Percentiles rank a stretch among this genome's conserved stretches.
Conservation (phyloP, 2,888 invertebrate species). For the Adelognathus sp. region DNA sequence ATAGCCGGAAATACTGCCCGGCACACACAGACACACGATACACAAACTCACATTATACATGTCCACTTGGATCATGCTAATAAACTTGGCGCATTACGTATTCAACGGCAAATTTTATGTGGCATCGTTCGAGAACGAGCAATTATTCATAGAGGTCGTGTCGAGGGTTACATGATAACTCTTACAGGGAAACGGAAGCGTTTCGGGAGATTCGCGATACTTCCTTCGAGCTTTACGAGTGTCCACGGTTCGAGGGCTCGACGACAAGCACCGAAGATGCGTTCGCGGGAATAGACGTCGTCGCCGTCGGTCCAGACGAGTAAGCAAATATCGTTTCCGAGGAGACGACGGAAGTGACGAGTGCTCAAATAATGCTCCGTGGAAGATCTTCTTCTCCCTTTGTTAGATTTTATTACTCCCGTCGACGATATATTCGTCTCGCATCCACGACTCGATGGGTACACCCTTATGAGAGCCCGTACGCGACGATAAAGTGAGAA, state of each 20-base stretch:
- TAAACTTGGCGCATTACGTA: constrained; percentile 58
- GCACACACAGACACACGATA: not conserved
- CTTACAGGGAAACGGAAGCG: constrained; percentile 10
- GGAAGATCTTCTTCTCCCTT: too few species aligned
- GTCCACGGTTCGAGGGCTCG: not conserved
- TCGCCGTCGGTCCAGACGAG: constrained; percentile 4
- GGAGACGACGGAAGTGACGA: constrained; percentile 15
- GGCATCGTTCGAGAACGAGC: constrained; percentile 24
- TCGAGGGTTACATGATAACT: not conserved
- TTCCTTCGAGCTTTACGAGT: constrained; percentile 23
- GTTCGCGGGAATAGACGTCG: not conserved
- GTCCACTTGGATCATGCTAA: constrained; percentile 41
- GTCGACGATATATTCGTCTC: not conserved
- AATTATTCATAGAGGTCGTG: constrained; percentile 46
- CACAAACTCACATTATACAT: not conserved
- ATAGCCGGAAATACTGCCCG: not conserved
- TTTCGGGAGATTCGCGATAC: constrained; percentile 24
- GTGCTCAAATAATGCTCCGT: constrained; percentile 6
- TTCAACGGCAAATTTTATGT: constrained; percentile 52
- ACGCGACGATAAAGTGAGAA: constrained; percentile 43
- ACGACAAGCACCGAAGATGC: not conserved
- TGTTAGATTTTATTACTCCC: not conserved
- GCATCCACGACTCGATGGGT: constrained; percentile 6
- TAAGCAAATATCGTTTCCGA: not conserved
- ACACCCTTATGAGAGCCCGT: not conserved